These are phyloP conservation scores for Scolopax mira DNA, from an alignment of 2,113 vertebrate species.

Conservation along the genomic window DNA sequence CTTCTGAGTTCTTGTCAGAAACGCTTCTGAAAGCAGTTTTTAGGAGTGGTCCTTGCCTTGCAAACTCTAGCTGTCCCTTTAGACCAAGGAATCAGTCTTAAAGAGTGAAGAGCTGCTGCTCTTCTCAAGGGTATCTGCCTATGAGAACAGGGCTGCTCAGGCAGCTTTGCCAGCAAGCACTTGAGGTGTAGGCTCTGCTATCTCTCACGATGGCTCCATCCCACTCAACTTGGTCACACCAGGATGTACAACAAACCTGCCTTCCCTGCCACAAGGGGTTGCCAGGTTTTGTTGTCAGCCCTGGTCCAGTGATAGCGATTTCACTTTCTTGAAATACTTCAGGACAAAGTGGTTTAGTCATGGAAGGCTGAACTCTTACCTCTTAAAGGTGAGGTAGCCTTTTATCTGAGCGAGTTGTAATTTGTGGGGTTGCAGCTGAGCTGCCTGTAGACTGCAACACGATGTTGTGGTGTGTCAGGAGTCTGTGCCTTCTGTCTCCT, in stretches of 20 bases:
- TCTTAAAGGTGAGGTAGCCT: neutral
- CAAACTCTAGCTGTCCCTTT: neutral
- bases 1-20: neutral
- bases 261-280: neutral
- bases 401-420: neutral
- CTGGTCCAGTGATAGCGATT: neutral
- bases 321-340: neutral
- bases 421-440: neutral
- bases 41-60: fast-evolving
- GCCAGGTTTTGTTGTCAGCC: neutral
- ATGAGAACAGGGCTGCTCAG: neutral
- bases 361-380: neutral
- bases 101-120: neutral
- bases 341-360: neutral
- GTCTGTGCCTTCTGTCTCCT: neutral
- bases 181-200: neutral
- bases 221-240: neutral
- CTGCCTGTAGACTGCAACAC: neutral
- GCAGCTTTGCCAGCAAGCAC: neutral
- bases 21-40: neutral
- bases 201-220: neutral
- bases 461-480: neutral
- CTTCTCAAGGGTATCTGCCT: neutral
- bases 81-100: neutral
- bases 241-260: neutral